Conservation (phyloP, 2,113 vertebrate species). For the Elgaria multicarinata region DNA sequence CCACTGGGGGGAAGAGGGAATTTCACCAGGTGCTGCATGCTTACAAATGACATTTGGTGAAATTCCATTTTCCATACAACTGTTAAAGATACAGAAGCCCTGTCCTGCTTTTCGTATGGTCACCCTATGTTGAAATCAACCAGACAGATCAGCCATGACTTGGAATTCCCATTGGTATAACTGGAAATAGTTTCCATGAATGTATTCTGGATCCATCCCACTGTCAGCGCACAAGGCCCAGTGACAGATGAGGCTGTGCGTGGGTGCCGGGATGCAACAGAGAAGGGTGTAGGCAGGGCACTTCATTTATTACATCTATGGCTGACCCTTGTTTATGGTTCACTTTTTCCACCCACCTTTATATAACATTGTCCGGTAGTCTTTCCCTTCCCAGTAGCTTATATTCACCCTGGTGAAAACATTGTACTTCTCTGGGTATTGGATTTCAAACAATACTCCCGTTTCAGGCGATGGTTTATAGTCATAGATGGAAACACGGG, state of each 20-base stretch:
- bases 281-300: neutral
- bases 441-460: conserved; percentile 92
- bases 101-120: too few species aligned
- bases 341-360: conserved; percentile 84
- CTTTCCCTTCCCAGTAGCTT: conserved; percentile 90
- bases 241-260: neutral
- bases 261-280: neutral
- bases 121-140: too few species aligned
- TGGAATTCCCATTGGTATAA: neutral
- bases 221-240: neutral
- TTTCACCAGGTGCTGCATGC: too few species aligned
- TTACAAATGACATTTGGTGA: too few species aligned
- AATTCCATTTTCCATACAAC: too few species aligned
- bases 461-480: conserved; percentile 93
- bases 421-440: conserved; percentile 87
- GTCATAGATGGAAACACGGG: conserved; percentile 86
- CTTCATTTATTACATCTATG: neutral
- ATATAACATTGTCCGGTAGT: conserved; percentile 88
- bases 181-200: neutral
- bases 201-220: neutral
- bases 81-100: too few species aligned
- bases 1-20: too few species aligned
- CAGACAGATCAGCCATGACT: neutral
- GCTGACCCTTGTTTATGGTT: neutral
- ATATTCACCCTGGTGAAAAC: conserved; percentile 96